Evolutionary conservation across 2,888 invertebrate genomes (phyloP).

Genomic region (Microplitis deprimator): DNA sequence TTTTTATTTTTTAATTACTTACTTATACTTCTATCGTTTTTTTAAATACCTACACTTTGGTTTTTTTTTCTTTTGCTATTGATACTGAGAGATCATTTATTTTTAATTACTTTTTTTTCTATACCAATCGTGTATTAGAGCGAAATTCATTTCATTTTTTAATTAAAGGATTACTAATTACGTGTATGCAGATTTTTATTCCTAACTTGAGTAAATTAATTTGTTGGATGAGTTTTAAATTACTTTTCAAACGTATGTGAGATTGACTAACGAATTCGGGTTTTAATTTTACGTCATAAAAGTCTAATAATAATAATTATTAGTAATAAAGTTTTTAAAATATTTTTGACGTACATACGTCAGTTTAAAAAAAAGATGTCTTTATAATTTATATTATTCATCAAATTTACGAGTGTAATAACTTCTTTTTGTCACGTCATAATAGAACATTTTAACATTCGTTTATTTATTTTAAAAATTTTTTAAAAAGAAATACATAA

Average conservation of each 20-base stretch:
- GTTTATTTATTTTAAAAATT: too few species aligned
- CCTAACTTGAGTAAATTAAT: not conserved
- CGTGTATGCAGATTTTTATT: not conserved
- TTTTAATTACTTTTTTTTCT: not conserved
- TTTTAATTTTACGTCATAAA: not conserved
- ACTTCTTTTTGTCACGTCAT: too few species aligned
- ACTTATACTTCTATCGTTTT: not conserved
- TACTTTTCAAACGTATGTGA: not conserved
- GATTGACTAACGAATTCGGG: not conserved
- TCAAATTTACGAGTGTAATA: too few species aligned
- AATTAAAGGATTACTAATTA: not conserved
- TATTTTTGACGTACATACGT: too few species aligned
- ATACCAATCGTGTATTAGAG: not conserved
- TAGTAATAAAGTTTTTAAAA: not conserved
- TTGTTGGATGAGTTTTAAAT: not conserved
- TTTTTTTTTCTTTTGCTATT: not conserved
- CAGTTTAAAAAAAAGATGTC: too few species aligned
- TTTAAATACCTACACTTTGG: not conserved
- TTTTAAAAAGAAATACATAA: too few species aligned
- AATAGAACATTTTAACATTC: too few species aligned
- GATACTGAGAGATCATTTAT: not conserved
- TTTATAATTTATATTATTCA: too few species aligned
- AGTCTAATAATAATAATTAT: not conserved
- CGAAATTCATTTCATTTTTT: not conserved
- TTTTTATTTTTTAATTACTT: constrained; percentile 2